Evolutionary conservation across 2,797 vertebrate species (phyloP), one percentile per base, ranked within the genome.

Genomic region (Apodemus agrarius): DNA sequence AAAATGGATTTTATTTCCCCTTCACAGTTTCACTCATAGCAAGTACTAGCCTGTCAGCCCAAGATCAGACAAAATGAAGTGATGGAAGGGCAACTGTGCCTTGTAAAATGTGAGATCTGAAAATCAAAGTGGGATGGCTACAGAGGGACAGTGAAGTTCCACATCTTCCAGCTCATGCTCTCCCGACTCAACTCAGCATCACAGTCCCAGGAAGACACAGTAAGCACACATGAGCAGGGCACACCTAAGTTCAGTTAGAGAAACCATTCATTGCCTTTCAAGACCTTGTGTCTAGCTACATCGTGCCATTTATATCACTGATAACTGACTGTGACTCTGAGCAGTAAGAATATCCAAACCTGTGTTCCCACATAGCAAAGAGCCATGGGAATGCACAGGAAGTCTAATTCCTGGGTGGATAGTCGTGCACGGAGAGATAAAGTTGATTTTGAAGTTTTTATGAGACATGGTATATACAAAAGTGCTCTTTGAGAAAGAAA

Each of bases 11-110:
- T 17, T 52, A 95, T 69, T 75, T 3, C 7, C 37, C 24, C 78
- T 85, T 83, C 16, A 22, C 3, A 91, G 19, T 46, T 79, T 94
- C 26, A 13, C 43, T 94, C 16, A 92, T 72, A 76, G 65, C 3
- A 63, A 61, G n/a, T 81, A 37, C 24, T 92, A 76, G 59, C 19
- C 21, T 95, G 26, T 69, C 43, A 92, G 12, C 11, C n/a, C 12
- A 82, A 85, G n/a, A 67, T 67, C 31, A 91, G 43, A 95, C 19
- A 84, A 67, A 91, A 93, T 78, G 26, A 94, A 90, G 22, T 67
- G 12, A 81, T 61, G 5, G 43, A 75, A 85, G 19, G 52, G 87
- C 52, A 93, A 17, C 29, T 82, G 54, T 11, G 24, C 31, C 78
- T 19, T 80, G 1, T 80, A 82, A 95, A 91, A 92, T 34, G 6